phyloP scores from a whole-genome alignment of 2,888 invertebrate species.

The Glyphotaelius pellucidus region DNA sequence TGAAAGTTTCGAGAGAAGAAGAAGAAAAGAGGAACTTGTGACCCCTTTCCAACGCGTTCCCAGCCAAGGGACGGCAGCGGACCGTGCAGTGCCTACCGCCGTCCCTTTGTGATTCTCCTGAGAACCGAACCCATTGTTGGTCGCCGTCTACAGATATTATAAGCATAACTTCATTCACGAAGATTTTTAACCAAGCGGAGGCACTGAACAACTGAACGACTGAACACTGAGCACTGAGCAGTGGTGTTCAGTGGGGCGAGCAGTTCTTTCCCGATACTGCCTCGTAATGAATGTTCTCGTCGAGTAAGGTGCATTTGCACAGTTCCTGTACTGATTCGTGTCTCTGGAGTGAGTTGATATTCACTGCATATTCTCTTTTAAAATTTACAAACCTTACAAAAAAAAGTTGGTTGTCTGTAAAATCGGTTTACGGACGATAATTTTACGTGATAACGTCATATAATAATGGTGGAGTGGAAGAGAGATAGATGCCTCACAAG shows the following conservation, averaged over 20 bases:
- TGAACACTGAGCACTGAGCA: neutral
- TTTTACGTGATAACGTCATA: no score
- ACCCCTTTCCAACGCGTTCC: slow-evolving; percentile 17
- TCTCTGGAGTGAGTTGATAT: neutral
- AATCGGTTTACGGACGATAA: no score
- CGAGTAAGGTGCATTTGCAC: neutral
- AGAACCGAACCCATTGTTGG: slow-evolving; percentile 8
- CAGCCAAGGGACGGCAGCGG: slow-evolving; percentile 33
- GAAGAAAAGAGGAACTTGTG: slow-evolving; percentile 6
- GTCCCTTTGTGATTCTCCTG: slow-evolving; percentile 3
- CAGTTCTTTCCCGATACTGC: no score
- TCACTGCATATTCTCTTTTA: neutral
- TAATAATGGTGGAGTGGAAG: no score
- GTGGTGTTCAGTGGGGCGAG: neutral
- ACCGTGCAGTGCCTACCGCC: slow-evolving; percentile 16
- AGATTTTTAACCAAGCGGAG: neutral
- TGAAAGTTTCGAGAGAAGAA: neutral
- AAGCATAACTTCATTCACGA: neutral
- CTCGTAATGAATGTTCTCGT: no score
- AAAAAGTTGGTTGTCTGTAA: no score
- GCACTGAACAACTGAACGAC: neutral
- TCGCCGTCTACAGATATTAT: neutral
- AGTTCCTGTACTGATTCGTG: neutral
- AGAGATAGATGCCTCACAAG: no score
- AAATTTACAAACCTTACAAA: neutral